Base-by-base conservation (phyloP, 1,140 invertebrate genomes). In the Drosophila sechellia region DNA sequence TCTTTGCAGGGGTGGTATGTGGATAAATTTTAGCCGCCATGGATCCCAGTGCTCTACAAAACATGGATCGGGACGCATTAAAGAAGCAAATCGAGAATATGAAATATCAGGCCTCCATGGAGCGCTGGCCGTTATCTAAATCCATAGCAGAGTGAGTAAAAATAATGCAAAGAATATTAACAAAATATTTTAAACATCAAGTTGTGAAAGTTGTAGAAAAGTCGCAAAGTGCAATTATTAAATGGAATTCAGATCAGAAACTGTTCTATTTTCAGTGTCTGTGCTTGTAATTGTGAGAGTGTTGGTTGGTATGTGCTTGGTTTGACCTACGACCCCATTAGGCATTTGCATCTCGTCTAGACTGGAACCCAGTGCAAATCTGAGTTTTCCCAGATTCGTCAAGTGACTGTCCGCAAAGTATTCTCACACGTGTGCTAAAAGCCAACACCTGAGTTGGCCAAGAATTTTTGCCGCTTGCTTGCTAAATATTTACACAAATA, bases 71-170 rank as follows among this genome's bases (percentile, higher is more conserved):
- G 94, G 97, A 98, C 95, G 97, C 97, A 94, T 94, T 98, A 93
- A 97, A 97, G 94, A 98, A 98, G 94, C 97, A 98, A 95, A 98
- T 98, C 92, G 97, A 98, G 93, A 98, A 98, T 93, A 97, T 98
- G 97, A 97, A 97, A 94, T 98, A 97, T 93, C 97, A 98, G 93
- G 97, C 97, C 64, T 96, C 96, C 87, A 98, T 98, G 97, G 97
- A 98, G 94, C 96, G 97, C 93, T 98, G 97, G 97, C 97, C 97
- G 53, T 94, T 98, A 66, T 98, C 97, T 89, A 98, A 97, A 94
- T 97, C 96, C 93, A 98, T 98, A 92, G 95, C 96, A 91, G 97
- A 97, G 97, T 98, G 95, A 98, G 97, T 98, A 90, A 43, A 64
- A 55, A 27, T 64, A 35, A 63, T 25, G 48, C 3, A 2, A 43